Percentiles rank a stretch among this genome's conserved stretches.
phyloP scores from a whole-genome alignment of 1,140 invertebrate species.

The Reticulitermes speratus region DNA sequence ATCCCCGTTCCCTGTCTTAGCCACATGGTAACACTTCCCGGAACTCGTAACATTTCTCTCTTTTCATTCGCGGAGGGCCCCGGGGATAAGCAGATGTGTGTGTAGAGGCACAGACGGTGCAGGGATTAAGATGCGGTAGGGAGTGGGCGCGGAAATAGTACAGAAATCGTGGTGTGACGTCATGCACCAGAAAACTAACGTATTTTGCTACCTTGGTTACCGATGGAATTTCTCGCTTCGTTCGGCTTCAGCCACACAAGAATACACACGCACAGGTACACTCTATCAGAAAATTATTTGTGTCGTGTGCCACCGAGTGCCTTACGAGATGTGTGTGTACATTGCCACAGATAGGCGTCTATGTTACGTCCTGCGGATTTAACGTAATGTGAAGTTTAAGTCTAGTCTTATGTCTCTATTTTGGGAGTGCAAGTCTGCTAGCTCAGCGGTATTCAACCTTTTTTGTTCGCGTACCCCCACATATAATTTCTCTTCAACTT shows the following conservation, averaged over 20 bases:
- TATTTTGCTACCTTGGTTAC: not conserved
- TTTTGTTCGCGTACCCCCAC: too few species aligned
- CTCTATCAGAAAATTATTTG: not conserved
- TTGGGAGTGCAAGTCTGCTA: too few species aligned
- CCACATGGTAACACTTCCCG: not conserved
- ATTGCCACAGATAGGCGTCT: too few species aligned
- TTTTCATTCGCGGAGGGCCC: not conserved
- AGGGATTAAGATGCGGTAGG: not conserved
- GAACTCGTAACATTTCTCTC: not conserved
- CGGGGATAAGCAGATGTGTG: not conserved
- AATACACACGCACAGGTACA: not conserved
- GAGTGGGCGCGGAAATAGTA: not conserved
- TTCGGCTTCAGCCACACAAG: not conserved
- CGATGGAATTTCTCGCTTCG: not conserved
- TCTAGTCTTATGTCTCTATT: too few species aligned
- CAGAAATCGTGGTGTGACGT: not conserved
- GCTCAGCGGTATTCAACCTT: too few species aligned
- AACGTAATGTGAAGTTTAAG: too few species aligned
- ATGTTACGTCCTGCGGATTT: too few species aligned
- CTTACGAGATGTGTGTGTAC: too few species aligned
- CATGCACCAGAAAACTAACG: not conserved
- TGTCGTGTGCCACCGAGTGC: too few species aligned
- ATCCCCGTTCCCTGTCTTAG: not conserved
- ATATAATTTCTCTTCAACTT: too few species aligned
- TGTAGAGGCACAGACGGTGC: not conserved